A percentile compares a stretch with the other conserved stretches of the same genome.
Conservation (phyloP, 2,113 vertebrate species). For the Odontesthes bonariensis region DNA sequence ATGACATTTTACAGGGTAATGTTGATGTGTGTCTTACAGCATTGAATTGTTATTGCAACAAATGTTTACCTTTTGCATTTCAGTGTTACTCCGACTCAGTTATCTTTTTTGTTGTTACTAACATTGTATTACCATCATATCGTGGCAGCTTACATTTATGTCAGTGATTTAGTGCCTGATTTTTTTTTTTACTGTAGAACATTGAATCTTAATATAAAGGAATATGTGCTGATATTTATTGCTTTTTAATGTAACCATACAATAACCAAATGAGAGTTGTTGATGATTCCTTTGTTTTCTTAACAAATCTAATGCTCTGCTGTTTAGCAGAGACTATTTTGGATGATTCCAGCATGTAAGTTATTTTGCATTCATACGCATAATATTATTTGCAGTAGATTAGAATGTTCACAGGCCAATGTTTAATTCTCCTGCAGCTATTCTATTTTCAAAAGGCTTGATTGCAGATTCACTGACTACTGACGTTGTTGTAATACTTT, state of each 20-base stretch:
- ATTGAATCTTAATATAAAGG: conserved; percentile 2
- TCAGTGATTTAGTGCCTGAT: background rate
- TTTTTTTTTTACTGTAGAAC: background rate
- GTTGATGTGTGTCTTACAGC: conserved; percentile 29
- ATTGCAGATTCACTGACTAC: background rate
- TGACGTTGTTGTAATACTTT: conserved; percentile 1
- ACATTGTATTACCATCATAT: conserved; percentile 13
- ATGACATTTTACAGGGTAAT: conserved; percentile 36
- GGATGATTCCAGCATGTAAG: background rate
- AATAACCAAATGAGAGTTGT: conserved; percentile 12
- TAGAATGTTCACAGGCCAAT: conserved; percentile 1
- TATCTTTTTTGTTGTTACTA: background rate
- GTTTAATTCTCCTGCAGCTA: background rate
- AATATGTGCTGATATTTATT: conserved; percentile 50
- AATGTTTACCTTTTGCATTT: conserved; percentile 36
- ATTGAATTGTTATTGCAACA: too few relatives aligned
- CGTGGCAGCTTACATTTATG: conserved; percentile 33
- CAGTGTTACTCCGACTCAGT: conserved; percentile 28
- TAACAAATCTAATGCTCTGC: conserved; percentile 4
- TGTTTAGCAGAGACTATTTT: background rate
- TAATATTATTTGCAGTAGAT: conserved; percentile 5
- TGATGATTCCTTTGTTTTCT: conserved; percentile 15
- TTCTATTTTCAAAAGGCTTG: background rate
- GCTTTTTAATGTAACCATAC: background rate
- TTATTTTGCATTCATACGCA: conserved; percentile 9